Percentiles rank a stretch among this genome's conserved stretches.
Evolutionary conservation across 2,888 invertebrate genomes (phyloP).

Genomic region (Athrips mouffetella): DNA sequence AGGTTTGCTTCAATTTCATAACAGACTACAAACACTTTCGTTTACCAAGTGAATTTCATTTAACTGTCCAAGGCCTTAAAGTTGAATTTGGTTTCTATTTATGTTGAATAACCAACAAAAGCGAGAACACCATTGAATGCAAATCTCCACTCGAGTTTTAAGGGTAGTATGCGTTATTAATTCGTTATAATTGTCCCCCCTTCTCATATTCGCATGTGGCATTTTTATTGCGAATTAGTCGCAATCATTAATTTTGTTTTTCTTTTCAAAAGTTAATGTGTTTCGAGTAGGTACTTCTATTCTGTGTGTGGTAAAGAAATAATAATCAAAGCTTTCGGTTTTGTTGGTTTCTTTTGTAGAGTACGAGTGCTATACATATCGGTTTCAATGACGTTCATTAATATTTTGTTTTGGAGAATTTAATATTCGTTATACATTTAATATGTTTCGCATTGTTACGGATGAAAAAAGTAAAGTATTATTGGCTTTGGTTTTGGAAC

Average conservation of each 20-base stretch:
- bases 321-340: constrained; percentile 52
- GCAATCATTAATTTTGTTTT: constrained; percentile 78
- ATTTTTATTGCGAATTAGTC: constrained; percentile 78
- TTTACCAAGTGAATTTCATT: constrained; percentile 23
- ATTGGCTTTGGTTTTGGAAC: neutral
- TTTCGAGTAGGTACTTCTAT: constrained; percentile 53
- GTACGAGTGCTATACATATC: constrained; percentile 48
- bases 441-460: constrained; percentile 11
- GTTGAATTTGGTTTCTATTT: constrained; percentile 30
- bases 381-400: constrained; percentile 56
- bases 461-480: neutral
- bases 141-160: constrained; percentile 76
- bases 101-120: constrained; percentile 54
- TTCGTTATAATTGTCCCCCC: constrained; percentile 75
- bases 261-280: constrained; percentile 66
- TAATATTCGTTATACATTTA: constrained; percentile 29
- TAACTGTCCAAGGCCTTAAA: constrained; percentile 17
- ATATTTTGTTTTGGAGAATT: constrained; percentile 41
- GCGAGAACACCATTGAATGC: constrained; percentile 70
- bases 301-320: constrained; percentile 44
- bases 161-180: constrained; percentile 76
- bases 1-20: constrained; percentile 34
- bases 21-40: constrained; percentile 32
- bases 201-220: constrained; percentile 73
- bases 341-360: constrained; percentile 38